Evolutionary conservation across 2,797 vertebrate genomes (phyloP).

Genomic region (Crocidura indochinensis): DNA sequence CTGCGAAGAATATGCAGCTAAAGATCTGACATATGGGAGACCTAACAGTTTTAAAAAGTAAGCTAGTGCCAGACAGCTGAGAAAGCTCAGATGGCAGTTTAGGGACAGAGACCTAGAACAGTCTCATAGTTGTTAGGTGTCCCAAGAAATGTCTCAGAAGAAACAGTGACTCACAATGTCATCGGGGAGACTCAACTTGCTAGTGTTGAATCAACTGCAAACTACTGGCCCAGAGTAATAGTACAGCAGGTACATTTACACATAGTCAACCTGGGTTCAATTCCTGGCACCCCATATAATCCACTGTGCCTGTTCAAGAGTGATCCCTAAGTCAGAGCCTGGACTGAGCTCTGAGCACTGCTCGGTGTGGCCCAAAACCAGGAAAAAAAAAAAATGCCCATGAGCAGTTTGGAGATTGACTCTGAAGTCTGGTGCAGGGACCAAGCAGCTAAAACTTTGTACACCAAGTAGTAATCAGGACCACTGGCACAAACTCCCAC

Average conservation of each 20-base stretch:
- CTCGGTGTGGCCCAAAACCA: no score
- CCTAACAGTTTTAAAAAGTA: slow-evolving; percentile 12
- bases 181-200: background rate
- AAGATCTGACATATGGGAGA: background rate
- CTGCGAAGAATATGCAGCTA: background rate
- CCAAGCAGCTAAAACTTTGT: background rate
- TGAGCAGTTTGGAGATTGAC: background rate
- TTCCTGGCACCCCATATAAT: no score
- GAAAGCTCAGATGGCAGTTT: slow-evolving; percentile 15
- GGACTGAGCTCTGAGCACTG: no score
- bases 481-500: no score
- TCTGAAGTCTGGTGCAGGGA: background rate
- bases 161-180: background rate
- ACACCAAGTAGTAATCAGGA: background rate
- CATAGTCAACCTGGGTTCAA: no score
- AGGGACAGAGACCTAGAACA: slow-evolving; percentile 5
- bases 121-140: background rate
- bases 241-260: no score
- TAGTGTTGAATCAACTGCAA: slow-evolving; percentile 5
- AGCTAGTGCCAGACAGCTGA: background rate
- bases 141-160: background rate
- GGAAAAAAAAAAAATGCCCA: no score
- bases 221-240: no score
- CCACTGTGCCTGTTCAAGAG: no score
- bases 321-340: no score